Evolutionary conservation across 1,140 invertebrate genomes (phyloP).

Genomic region (Asbolus verrucosus): DNA sequence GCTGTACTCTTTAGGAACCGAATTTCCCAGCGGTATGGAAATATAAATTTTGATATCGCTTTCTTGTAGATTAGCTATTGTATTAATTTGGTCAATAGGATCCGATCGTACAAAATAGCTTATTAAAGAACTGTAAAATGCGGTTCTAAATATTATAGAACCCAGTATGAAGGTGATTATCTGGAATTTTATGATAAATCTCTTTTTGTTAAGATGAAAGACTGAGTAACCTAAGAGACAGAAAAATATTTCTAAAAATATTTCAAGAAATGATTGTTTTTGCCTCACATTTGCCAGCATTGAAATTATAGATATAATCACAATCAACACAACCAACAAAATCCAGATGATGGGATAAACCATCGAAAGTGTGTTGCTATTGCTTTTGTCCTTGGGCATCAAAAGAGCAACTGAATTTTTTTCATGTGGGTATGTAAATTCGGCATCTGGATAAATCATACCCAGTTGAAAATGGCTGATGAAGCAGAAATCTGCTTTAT

Average conservation of each 20-base stretch:
- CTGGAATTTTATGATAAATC: neutral
- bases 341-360: neutral
- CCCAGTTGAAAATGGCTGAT: slow-evolving; percentile 21
- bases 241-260: neutral
- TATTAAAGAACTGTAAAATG: neutral
- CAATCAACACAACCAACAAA: neutral
- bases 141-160: slow-evolving; percentile 2
- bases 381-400: too few species aligned
- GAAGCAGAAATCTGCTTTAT: slow-evolving; percentile 30
- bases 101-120: neutral
- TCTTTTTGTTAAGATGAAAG: neutral
- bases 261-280: neutral
- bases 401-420: neutral
- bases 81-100: neutral
- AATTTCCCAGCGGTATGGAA: neutral
- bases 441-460: slow-evolving; percentile 1
- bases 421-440: slow-evolving; percentile 30
- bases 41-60: slow-evolving; percentile 3
- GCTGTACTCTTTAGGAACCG: neutral
- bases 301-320: neutral
- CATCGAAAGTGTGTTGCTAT: too few species aligned
- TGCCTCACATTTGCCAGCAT: neutral
- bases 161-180: neutral
- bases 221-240: slow-evolving; percentile 3
- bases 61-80: neutral